Evolutionary conservation across 64 coral and sea anemone genomes (phyloP).

Genomic region (Actinia equina): DNA sequence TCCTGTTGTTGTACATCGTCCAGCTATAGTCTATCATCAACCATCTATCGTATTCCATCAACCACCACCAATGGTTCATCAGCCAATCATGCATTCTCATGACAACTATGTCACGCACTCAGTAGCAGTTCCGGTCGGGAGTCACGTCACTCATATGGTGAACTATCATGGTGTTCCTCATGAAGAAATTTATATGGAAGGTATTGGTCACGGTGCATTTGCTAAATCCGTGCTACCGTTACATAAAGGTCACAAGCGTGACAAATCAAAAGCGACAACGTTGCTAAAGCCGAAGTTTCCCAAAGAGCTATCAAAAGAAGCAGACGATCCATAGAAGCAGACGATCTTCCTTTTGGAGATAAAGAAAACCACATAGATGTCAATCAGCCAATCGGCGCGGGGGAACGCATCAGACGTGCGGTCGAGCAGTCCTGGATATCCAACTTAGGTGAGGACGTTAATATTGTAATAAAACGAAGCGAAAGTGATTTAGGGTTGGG

Average conservation of each 20-base stretch:
- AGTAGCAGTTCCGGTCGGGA: constrained; percentile 60
- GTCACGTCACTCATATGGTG: constrained; percentile 52
- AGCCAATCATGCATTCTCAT: constrained; percentile 86
- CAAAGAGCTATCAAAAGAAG: not conserved
- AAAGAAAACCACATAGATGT: not conserved
- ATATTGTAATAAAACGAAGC: constrained; percentile 53
- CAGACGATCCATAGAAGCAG: not conserved
- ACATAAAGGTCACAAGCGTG: constrained; percentile 47
- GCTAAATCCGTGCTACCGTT: constrained; percentile 44
- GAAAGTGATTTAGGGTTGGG: constrained; percentile 5
- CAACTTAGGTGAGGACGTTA: constrained; percentile 46
- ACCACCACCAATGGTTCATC: constrained; percentile 85
- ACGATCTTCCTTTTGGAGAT: not conserved
- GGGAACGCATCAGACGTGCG: constrained; percentile 53
- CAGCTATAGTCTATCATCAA: constrained; percentile 99
- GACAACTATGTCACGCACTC: constrained; percentile 81
- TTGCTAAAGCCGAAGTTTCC: not conserved
- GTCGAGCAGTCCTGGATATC: constrained; percentile 14
- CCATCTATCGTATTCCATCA: constrained; percentile 93
- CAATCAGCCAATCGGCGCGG: constrained; percentile 53
- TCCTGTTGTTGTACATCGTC: constrained; percentile 90
- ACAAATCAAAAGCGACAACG: constrained; percentile 3
- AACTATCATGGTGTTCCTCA: constrained; percentile 78
- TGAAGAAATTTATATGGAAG: constrained; percentile 85
- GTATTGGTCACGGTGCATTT: constrained; percentile 69